Evolutionary conservation across 2,797 vertebrate genomes (phyloP), one percentile per base, ranked within the genome.

Genomic region (Smutsia gigantea): DNA sequence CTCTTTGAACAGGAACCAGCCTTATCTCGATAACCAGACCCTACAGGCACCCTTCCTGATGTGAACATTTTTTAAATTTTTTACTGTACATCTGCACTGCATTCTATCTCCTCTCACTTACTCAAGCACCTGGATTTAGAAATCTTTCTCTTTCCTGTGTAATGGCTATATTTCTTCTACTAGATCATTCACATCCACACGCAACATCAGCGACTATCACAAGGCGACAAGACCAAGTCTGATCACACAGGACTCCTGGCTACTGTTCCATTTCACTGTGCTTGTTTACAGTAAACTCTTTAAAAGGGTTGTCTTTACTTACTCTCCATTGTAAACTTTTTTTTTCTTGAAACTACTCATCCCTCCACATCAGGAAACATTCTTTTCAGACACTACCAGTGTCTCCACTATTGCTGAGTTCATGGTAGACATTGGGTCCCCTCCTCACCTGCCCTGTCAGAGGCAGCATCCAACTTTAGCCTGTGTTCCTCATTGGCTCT

Each of bases 401-500:
- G 9, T 1, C 6, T 2, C 31, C 31, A 5, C 13, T 46, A 1
- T 42, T 14, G 9, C 31, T 13, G 25, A 4, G 12, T 23, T 29
- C 9, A 12, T 9, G 0, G 4, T 13, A 1, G 10, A 57, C 25
- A n/a, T 4, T 1, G 12, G 42, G 10, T 21, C 15, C 3, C 18
- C 0, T 57, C 4, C 12, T 11, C 3, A 0, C 3, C 0, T 39
- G 25, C 11, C 10, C 11, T n/a, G 0, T 15, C 17, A 7, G 14
- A 13, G 5, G 19, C 17, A 9, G 46, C 46, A 10, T 11, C 46
- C 9, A 11, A 10, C 46, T 46, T 46, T 8, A 46, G 46, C 46
- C 46, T 46, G 46, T 10, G 46, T 11, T 46, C 46, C 42, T 46
- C 46, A 11, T 2, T 46, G 46, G 46, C 46, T 46, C 46, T 11